Evolutionary conservation across 2,113 vertebrate genomes (phyloP), one percentile per base, ranked within the genome.

Genomic region (Microcebus tavaratra): DNA sequence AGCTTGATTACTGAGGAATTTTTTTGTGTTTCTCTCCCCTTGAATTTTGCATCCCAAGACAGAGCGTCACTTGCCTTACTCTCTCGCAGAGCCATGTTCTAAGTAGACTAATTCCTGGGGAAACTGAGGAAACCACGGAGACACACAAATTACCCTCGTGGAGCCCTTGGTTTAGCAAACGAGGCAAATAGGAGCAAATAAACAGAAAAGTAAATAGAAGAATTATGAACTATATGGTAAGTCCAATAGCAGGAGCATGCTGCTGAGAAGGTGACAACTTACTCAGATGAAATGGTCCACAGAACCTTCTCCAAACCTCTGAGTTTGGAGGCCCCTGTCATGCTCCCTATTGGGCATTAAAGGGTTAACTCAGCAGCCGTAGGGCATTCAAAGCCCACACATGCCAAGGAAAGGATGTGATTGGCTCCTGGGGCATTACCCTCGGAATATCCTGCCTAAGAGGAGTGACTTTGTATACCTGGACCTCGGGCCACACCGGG

Each of bases 111-210:
- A 50, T 39, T 53, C 4, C 63, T 84, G 12, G 29, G 7, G 75
- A 3, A 61, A 76, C 12, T 1, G 3, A 12, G 34, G 45, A 76
- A 63, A 27, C 8, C 23, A 50, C 48, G 4, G 73, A 81, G n/a
- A 68, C 23, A 29, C 36, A 9, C 2, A 1, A 61, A 42, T 21
- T 29, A 12, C 39, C 68, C 70, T 73, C 15, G 1, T 0, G 1
- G 36, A 78, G 65, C 39, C 7, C 76, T 31, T 48, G 42, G n/a
- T 14, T 76, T 59, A 53, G 83, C 34, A 70, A 50, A 57, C 0
- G 4, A 73, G 61, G 31, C 50, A 45, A 57, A 53, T 15, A 72
- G 55, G 59, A 36, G 34, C 23, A 8, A 36, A 29, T 45, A 61
- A 67, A 80, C 39, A 57, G 70, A 45, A 23, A 34, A 45, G 23